These are phyloP conservation scores for Champsocephalus gunnari DNA, from an alignment of 2,797 vertebrate genomes.

Conservation along the genomic window DNA sequence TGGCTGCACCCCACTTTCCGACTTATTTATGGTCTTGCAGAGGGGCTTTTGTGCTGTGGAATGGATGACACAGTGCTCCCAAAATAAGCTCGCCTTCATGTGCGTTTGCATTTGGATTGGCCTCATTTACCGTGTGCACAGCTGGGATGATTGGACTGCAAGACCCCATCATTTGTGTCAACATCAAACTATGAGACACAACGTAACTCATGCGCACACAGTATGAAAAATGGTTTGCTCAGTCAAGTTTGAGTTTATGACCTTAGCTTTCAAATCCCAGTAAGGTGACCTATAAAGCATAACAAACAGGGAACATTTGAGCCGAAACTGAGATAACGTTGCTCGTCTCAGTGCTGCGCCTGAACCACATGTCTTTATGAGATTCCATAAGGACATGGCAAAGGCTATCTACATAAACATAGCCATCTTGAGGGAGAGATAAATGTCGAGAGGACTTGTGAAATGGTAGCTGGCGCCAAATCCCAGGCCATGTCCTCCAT, in stretches of 20 bases:
- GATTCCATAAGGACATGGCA: conserved; percentile 58
- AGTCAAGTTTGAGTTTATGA: conserved; percentile 41
- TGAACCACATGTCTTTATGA: conserved; percentile 46
- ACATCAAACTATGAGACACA: conserved; percentile 60
- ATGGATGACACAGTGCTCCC: conserved; percentile 69
- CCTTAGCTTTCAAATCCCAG: conserved; percentile 45
- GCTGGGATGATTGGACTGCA: conserved; percentile 73
- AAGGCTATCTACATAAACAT: conserved; percentile 59
- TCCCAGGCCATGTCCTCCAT: conserved; percentile 29
- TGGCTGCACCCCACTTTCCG: conserved; percentile 46
- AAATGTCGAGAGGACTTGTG: conserved; percentile 46
- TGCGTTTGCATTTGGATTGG: conserved; percentile 72
- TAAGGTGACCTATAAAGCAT: conserved; percentile 44
- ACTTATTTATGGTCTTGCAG: conserved; percentile 59
- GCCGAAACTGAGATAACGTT: conserved; percentile 28
- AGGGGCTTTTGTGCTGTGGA: conserved; percentile 68
- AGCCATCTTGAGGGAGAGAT: conserved; percentile 47
- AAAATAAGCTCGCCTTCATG: conserved; percentile 72
- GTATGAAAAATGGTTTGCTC: conserved; percentile 16
- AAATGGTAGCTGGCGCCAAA: conserved; percentile 49
- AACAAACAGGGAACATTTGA: conserved; percentile 30
- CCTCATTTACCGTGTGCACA: conserved; percentile 77
- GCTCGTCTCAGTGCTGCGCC: conserved; percentile 14
- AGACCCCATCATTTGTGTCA: conserved; percentile 72
- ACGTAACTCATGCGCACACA: conserved; percentile 49